phyloP scores from a whole-genome alignment of 2,797 vertebrate genomes.

The Alauda arvensis region DNA sequence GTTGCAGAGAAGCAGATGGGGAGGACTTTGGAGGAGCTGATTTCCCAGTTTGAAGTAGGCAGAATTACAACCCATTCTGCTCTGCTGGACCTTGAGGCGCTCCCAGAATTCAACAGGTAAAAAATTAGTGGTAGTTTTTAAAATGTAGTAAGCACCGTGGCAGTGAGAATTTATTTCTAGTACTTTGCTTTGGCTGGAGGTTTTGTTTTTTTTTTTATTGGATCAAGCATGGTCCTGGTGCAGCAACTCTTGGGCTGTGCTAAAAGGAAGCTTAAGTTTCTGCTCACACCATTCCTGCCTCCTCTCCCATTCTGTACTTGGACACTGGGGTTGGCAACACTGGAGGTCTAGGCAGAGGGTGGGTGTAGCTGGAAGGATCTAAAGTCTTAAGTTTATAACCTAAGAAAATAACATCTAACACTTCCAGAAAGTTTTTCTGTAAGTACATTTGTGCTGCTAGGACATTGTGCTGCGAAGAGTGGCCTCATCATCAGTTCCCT shows the following conservation, averaged over 20 bases:
- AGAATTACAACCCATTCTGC: slow-evolving; percentile 90
- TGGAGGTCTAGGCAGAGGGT: not conserved
- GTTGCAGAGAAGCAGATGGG: slow-evolving; percentile 84
- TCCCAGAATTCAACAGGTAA: slow-evolving; percentile 90
- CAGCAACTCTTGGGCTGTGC: not conserved
- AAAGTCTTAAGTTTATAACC: not conserved
- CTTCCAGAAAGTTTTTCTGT: not conserved
- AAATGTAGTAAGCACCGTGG: too few relatives aligned
- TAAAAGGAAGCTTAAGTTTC: not conserved
- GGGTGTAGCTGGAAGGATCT: not conserved
- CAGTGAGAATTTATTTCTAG: not conserved
- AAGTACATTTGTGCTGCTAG: rapidly evolving
- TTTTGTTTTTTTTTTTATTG: not conserved
- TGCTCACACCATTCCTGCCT: not conserved
- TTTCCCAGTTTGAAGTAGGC: slow-evolving; percentile 83
- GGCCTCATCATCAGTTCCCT: not conserved
- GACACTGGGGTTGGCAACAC: not conserved
- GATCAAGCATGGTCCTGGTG: not conserved
- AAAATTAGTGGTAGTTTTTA: not conserved
- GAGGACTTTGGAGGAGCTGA: slow-evolving; percentile 83
- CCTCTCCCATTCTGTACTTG: not conserved
- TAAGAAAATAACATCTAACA: not conserved
- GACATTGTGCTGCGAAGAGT: not conserved
- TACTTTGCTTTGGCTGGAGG: not conserved
- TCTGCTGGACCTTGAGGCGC: slow-evolving; percentile 86